Conservation (phyloP, 2,888 invertebrate species). For the Drosophila parthenogenetica region DNA sequence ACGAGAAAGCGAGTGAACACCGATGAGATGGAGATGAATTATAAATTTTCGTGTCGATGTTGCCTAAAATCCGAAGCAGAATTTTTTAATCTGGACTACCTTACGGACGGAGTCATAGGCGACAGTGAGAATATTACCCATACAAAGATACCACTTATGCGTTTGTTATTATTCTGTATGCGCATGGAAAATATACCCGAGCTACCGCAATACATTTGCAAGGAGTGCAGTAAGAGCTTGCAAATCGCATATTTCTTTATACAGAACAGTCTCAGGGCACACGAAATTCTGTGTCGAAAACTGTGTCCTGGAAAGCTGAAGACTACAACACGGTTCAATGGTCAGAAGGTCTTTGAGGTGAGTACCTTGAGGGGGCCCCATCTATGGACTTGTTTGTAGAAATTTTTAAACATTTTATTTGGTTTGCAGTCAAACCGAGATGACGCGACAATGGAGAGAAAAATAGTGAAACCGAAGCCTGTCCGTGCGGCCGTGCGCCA, state of each 20-base stretch:
- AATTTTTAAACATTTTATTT: slow-evolving; percentile 1
- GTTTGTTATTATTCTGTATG: slow-evolving; percentile 74
- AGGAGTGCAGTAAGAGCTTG: slow-evolving; percentile 74
- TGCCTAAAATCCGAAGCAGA: slow-evolving; percentile 78
- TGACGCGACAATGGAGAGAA: not conserved
- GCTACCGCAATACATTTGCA: slow-evolving; percentile 74
- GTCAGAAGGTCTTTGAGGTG: slow-evolving; percentile 41
- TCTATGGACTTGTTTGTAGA: not conserved
- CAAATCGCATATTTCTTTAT: slow-evolving; percentile 79
- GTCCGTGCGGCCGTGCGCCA: slow-evolving; percentile 52
- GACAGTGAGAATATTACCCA: slow-evolving; percentile 27
- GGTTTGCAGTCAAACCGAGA: slow-evolving; percentile 15
- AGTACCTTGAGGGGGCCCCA: not conserved
- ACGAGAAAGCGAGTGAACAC: slow-evolving; percentile 49
- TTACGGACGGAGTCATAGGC: slow-evolving; percentile 41
- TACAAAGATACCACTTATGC: slow-evolving; percentile 63
- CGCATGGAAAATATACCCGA: slow-evolving; percentile 65
- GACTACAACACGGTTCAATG: slow-evolving; percentile 28
- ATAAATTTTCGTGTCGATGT: slow-evolving; percentile 77
- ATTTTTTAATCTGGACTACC: slow-evolving; percentile 72
- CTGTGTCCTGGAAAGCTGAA: slow-evolving; percentile 49
- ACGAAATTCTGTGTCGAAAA: slow-evolving; percentile 74
- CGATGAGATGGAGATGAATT: slow-evolving; percentile 55
- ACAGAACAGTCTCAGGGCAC: slow-evolving; percentile 74
- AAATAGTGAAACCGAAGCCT: slow-evolving; percentile 23